phyloP scores from a whole-genome alignment of 2,113 vertebrate genomes.

The Plestiodon gilberti region DNA sequence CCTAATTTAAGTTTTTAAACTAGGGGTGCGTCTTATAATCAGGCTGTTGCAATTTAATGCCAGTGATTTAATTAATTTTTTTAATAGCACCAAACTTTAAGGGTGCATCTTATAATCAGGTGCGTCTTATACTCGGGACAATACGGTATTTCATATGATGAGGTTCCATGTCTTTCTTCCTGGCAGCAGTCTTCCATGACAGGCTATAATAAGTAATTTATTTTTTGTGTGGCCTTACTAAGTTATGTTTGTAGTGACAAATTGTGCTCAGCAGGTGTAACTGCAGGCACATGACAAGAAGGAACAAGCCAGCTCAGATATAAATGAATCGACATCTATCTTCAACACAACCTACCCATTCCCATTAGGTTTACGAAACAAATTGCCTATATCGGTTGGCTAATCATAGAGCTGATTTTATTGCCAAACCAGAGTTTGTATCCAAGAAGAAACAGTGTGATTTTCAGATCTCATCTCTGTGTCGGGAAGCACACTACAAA shows the following conservation, averaged over 20 bases:
- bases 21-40: too few species aligned
- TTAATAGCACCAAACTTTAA: too few species aligned
- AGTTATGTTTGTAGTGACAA: conserved; percentile 29
- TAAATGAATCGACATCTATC: background rate
- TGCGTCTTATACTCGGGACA: too few species aligned
- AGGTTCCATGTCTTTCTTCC: background rate
- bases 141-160: background rate
- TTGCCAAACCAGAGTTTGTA: conserved; percentile 18
- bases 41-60: too few species aligned
- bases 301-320: conserved; percentile 2
- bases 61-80: too few species aligned
- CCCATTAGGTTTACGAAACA: background rate
- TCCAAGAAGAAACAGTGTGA: conserved; percentile 7
- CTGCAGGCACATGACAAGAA: conserved; percentile 17
- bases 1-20: too few species aligned
- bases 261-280: conserved; percentile 21
- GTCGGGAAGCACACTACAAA: conserved; percentile 11
- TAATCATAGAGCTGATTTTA: conserved; percentile 14
- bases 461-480: conserved; percentile 28
- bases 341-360: background rate
- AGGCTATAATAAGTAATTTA: background rate
- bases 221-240: background rate
- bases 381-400: background rate
- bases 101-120: too few species aligned
- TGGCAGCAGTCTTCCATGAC: background rate